These are phyloP conservation scores for western clawed frog (Xenopus tropicalis) DNA, from an alignment of 2,113 vertebrate genomes.

Conservation along the genomic window UCB_Xtro_10.0 CM004443.2:78352501-78353000, in stretches of 20 bases:
- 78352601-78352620: not conserved
- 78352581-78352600: too few relatives aligned
- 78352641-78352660: not conserved
- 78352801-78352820: not conserved
- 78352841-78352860: not conserved
- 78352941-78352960: constrained; percentile 9
- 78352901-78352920: not conserved
- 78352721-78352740: not conserved
- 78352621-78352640: not conserved
- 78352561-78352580: too few relatives aligned
- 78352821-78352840: not conserved
- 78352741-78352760: not conserved
- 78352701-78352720: too few relatives aligned
- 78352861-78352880: not conserved
- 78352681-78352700: not conserved
- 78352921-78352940: not conserved
- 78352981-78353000: constrained; percentile 4
- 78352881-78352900: not conserved
- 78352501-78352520: too few relatives aligned
- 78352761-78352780: not conserved
- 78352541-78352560: too few relatives aligned
- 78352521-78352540: too few relatives aligned
- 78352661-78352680: not conserved
- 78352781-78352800: not conserved
- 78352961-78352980: not conserved